Base-by-base conservation (phyloP, 1,140 invertebrate genomes). In the Centruroides vittatus region DNA sequence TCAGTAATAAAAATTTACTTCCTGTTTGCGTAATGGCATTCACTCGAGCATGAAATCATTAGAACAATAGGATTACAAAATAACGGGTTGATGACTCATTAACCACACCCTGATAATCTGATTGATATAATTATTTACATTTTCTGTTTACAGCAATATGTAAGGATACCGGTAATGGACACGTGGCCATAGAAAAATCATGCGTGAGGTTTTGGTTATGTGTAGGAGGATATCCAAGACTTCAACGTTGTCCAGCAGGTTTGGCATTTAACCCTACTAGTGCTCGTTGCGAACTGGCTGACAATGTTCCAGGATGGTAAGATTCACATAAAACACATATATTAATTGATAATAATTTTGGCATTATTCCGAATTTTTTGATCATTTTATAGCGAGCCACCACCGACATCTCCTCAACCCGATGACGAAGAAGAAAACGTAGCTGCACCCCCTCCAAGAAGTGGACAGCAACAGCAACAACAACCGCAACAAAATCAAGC, bases 161-260 rank as follows among this genome's bases (percentile, higher is more conserved):
- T 73, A 91, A 91, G 71, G 88, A 92, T 59, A 88, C 90, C 66
- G 79, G 88, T 36, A 88, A 89, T 70, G 86, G 86, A 60, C 81
- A 81, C 66, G 81, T 84, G 7, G 78, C 81, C 8, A 73, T 88
- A 35, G 89, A 89, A 66, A 92, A 93, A 74, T 91, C 88, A 4
- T 93, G 89, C 78, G 91, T 91, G 74, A 79, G 89, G 35, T 93
- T 92, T 75, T 93, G 90, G 89, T 86, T 91, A 67, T 93, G 89
- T 69, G 89, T 93, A 72, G 89, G 89, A 46, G 90, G 89, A 4
- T 93, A 93, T 72, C 89, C 89, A 23, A 83, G 89, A 65, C 81
- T 93, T 0, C 88, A 92, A 70, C 78, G 89, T 52, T 92, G 89
- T 72, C 88, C 89, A 0, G 89, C 89, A 36, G 90, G 89, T 82